Evolutionary conservation across 2,888 invertebrate species (phyloP).

Genomic region (Noctua pronuba): DNA sequence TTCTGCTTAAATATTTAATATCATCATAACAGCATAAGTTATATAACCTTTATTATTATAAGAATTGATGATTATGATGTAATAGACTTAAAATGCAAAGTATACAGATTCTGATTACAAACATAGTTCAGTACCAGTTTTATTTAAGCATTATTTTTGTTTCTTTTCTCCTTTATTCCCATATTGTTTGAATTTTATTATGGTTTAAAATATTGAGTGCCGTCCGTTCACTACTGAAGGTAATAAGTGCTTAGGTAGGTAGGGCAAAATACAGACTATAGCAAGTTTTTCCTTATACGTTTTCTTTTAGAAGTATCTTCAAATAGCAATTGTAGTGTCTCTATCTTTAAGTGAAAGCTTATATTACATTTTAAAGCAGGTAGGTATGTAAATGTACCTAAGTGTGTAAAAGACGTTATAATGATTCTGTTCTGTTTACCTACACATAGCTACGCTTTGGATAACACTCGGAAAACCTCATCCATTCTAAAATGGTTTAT

Average conservation of each 20-base stretch:
- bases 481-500: conserved; percentile 68
- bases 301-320: neutral
- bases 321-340: neutral
- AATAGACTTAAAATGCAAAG: conserved; percentile 16
- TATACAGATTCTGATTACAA: conserved; percentile 19
- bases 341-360: neutral
- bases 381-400: neutral
- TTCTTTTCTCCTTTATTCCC: no score
- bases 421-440: conserved; percentile 53
- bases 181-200: conserved; percentile 12
- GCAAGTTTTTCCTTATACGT: neutral
- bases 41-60: neutral
- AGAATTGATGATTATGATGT: conserved; percentile 5
- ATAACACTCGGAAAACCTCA: conserved; percentile 68
- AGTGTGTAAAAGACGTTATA: neutral
- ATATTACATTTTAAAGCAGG: no score
- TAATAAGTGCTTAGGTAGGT: neutral
- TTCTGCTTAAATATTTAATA: conserved; percentile 6
- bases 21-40: neutral
- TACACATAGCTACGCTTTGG: conserved; percentile 50
- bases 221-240: conserved; percentile 12
- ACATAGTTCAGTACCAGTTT: neutral
- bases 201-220: conserved; percentile 1
- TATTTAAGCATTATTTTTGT: no score
- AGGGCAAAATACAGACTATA: neutral